Conservation (phyloP, 2,888 invertebrate species). For the Agrotis ipsilon region DNA sequence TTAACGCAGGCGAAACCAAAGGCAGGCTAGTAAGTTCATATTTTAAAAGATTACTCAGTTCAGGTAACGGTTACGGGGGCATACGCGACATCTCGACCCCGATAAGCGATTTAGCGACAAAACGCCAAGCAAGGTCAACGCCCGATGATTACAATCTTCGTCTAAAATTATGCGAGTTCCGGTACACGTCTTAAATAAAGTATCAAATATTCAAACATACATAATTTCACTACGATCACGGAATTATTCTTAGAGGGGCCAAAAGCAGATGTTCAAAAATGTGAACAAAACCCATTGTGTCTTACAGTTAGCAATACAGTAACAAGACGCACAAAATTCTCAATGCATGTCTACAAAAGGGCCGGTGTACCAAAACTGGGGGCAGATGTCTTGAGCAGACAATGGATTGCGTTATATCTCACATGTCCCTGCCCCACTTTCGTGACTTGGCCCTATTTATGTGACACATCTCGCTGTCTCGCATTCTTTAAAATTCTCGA, state of each 20-base stretch:
- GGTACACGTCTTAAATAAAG: slow-evolving; percentile 14
- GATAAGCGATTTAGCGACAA: slow-evolving; percentile 43
- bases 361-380: background rate
- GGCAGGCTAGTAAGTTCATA: background rate
- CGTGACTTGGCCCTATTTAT: background rate
- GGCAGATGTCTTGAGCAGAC: slow-evolving; percentile 11
- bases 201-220: no score
- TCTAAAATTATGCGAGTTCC: slow-evolving; percentile 54
- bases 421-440: background rate
- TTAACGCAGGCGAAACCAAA: background rate
- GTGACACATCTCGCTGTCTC: background rate
- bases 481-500: background rate
- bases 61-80: slow-evolving; percentile 6
- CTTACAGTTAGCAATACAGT: background rate
- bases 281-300: slow-evolving; percentile 3
- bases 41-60: background rate
- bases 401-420: slow-evolving; percentile 15
- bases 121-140: slow-evolving; percentile 57
- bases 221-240: no score
- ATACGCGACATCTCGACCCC: slow-evolving; percentile 27
- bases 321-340: background rate
- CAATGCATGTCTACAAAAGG: slow-evolving; percentile 1
- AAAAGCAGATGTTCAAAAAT: slow-evolving; percentile 8
- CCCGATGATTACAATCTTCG: slow-evolving; percentile 37
- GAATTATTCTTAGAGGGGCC: background rate